These are phyloP conservation scores for Cynodonichthys magdalenae DNA, from an alignment of 2,797 vertebrate species.

Conservation along the genomic window DNA sequence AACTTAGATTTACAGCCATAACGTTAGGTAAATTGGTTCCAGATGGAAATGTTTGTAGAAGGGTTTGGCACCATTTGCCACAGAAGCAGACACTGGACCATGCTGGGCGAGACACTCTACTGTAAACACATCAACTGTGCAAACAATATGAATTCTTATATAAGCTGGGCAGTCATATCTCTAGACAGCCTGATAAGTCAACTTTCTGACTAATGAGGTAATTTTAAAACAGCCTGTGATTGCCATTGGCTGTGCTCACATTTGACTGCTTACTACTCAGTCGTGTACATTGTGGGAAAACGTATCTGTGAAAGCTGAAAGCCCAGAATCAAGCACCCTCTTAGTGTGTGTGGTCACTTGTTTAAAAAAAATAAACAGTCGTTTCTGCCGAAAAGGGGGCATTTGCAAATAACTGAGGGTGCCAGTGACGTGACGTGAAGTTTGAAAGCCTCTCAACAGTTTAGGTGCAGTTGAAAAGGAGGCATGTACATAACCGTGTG, in stretches of 20 bases:
- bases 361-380: conserved; percentile 74
- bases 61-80: conserved; percentile 17
- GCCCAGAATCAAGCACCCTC: conserved; percentile 10
- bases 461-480: conserved; percentile 45
- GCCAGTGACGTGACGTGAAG: conserved; percentile 64
- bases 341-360: conserved; percentile 64
- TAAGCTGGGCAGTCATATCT: conserved; percentile 46
- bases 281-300: conserved; percentile 49
- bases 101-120: conserved; percentile 37
- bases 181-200: conserved; percentile 63
- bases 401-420: conserved; percentile 67
- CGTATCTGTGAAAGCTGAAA: conserved; percentile 43
- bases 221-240: conserved; percentile 61
- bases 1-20: not conserved
- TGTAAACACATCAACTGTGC: conserved; percentile 64
- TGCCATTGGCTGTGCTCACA: conserved; percentile 48
- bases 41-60: not conserved
- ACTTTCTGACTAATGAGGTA: conserved; percentile 61
- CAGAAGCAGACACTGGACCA: conserved; percentile 34
- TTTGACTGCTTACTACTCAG: conserved; percentile 44
- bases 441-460: conserved; percentile 63
- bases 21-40: not conserved
- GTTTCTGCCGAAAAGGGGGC: conserved; percentile 53
- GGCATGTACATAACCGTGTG: conserved; percentile 59
- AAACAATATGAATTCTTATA: conserved; percentile 65